Conservation (phyloP, 64 coral and sea anemone genomes). For the Hydrozoanthus tunicans region DNA sequence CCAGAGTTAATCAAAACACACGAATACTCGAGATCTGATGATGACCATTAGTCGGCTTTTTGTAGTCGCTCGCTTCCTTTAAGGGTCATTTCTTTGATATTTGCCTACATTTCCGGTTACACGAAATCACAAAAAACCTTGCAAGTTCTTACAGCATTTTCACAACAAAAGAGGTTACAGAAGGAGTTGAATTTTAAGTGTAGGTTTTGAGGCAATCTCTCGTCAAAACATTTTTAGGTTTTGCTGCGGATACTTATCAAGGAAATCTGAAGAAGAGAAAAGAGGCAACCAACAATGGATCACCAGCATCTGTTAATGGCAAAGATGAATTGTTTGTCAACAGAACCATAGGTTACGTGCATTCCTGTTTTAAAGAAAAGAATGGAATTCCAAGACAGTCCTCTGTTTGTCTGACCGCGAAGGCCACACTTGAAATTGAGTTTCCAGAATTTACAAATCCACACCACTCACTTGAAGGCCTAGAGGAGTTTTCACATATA, state of each 20-base stretch:
- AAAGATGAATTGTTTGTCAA: constrained; percentile 10
- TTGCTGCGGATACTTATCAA: background rate
- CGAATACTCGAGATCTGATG: background rate
- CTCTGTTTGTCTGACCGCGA: constrained; percentile 56
- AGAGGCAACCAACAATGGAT: background rate
- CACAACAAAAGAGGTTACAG: background rate
- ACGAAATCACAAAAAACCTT: background rate
- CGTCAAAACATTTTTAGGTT: background rate
- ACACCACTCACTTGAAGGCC: constrained; percentile 53
- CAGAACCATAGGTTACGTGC: constrained; percentile 62
- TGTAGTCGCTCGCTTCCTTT: constrained; percentile 27
- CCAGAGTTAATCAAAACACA: background rate
- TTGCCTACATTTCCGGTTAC: constrained; percentile 49
- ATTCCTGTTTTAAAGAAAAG: constrained; percentile 77
- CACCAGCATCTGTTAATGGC: background rate
- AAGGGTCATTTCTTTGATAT: constrained; percentile 25
- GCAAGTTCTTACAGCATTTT: background rate
- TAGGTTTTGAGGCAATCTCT: background rate
- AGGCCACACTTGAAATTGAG: constrained; percentile 55
- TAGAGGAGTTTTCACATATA: constrained; percentile 79
- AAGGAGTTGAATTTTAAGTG: background rate
- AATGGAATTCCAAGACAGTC: constrained; percentile 78
- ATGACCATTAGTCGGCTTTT: background rate
- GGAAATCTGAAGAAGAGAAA: constrained; percentile 41
- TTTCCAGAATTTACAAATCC: constrained; percentile 67